Evolutionary conservation across 2,888 invertebrate species (phyloP).

Genomic region (Ryuthela nishihirai): DNA sequence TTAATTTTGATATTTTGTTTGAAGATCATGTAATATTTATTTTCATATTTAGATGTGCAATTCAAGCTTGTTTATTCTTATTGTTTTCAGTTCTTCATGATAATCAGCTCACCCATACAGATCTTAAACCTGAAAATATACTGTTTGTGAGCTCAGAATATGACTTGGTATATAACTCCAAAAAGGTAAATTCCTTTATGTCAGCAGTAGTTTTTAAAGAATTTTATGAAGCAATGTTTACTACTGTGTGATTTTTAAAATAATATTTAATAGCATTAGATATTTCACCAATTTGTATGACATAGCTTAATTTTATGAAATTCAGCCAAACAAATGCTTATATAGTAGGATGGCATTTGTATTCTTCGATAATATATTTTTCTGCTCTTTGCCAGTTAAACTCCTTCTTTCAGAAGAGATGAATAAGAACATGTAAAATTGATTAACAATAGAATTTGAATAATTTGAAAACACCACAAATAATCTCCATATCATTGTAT

Average conservation of each 20-base stretch:
- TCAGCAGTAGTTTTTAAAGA: background rate
- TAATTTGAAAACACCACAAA: too few relatives aligned
- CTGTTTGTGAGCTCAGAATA: constrained; percentile 94
- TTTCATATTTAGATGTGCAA: background rate
- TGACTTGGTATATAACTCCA: constrained; percentile 56
- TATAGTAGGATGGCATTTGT: too few relatives aligned
- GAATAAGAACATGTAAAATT: too few relatives aligned
- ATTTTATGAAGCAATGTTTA: background rate
- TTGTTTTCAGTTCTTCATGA: constrained; percentile 73
- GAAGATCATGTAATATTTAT: too few relatives aligned
- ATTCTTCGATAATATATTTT: too few relatives aligned
- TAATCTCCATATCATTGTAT: too few relatives aligned
- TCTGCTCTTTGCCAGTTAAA: too few relatives aligned
- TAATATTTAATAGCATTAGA: background rate
- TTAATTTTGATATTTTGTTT: background rate
- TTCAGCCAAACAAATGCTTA: too few relatives aligned
- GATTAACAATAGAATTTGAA: too few relatives aligned
- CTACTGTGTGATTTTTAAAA: background rate
- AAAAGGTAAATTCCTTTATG: constrained; percentile 14
- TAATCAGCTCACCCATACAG: constrained; percentile 96
- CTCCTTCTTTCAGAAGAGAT: too few relatives aligned
- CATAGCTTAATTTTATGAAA: too few relatives aligned
- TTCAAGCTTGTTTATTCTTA: background rate
- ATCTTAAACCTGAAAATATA: constrained; percentile 99
- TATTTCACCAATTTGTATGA: too few relatives aligned